Evolutionary conservation across 2,888 invertebrate species (phyloP), one percentile per base, ranked within the genome.

Genomic region (Hirtodrosophila trivittata): DNA sequence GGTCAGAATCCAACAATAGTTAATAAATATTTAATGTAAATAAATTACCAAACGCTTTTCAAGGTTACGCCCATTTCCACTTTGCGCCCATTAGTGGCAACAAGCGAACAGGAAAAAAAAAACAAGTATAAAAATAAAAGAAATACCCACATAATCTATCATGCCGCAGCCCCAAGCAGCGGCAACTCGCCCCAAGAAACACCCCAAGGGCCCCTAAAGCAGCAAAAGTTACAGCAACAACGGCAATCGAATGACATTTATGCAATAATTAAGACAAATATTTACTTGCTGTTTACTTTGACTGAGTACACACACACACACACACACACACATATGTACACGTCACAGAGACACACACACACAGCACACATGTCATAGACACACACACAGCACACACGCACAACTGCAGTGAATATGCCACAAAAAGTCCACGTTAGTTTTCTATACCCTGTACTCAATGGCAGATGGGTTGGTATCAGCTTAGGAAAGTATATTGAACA

Each of bases 1-100:
- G 76, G 55, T 41, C 52, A 54, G 67, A 55, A 16, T 58, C 57
- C 57, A 66, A 72, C 80, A 83, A 78, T 82, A 67, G 69, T 80
- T 63, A 65, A 58, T 81, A 71, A 81, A 81, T 81, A 74, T 69
- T 81, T 81, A 74, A 81, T 86, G 85, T 37, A 81, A 81, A 86
- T 81, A 81, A 81, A 86, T 84, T 84, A 74, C 68, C 66, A 81
- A 86, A 74, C 63, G 64, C 66, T 84, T 81, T 81, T 86, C 81
- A 81, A 81, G 81, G 81, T 86, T 81, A 67, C 65, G 57, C 45
- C 58, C 60, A 64, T 35, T 54, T 55, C 56, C 52, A 59, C 56
- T 32, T 32, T 32, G 14, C 52, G 25, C 54, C 46, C 46, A 72
- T 74, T 62, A 59, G 51, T 13, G 28, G 16, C 57, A 35, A 10